Evolutionary conservation across 1,140 invertebrate genomes (phyloP), one percentile per base, ranked within the genome.

Genomic region (Idris sp.): DNA sequence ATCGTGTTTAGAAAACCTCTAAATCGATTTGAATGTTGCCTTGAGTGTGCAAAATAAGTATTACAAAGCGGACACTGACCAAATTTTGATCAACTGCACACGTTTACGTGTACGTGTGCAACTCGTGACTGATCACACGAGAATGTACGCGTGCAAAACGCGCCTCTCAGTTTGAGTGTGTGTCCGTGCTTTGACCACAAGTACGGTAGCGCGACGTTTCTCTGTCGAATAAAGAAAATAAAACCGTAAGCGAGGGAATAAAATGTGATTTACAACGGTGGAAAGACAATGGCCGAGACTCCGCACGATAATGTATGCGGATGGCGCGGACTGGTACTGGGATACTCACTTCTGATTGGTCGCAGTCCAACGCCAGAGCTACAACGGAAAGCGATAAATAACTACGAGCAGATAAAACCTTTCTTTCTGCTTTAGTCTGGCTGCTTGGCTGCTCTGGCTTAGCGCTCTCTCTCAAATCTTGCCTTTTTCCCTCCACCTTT

Each of bases 351-450:
- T 86, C 83, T 87, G 85, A 87, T 87, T 87, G 85, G 85, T 83
- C 78, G 75, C 77, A 77, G 77, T 76, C 81, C 80, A 80, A 85
- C 82, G 84, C 84, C 85, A 85, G 74, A 81, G 85, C 78, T 87
- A 87, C 84, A 86, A 86, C 85, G 84, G 84, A 87, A 87, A 86
- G 84, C 85, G 84, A 87, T 87, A 87, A 87, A 86, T 87, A 86
- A 87, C 84, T 85, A 76, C 81, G 81, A 85, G 81, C 84, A 87
- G 85, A 87, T 87, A 87, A 86, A 87, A 87, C 84, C 83, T 84
- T 86, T 85, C 80, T 82, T 86, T 81, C 76, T 86, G 78, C 75
- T 77, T 82, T 78, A n/a, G 72, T 48, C 58, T 46, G 54, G 48
- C 67, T 71, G 74, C 75, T 78, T 83, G 65, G 56, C 69, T 72